phyloP scores from a whole-genome alignment of 2,888 invertebrate species.

The Melipona beecheii region DNA sequence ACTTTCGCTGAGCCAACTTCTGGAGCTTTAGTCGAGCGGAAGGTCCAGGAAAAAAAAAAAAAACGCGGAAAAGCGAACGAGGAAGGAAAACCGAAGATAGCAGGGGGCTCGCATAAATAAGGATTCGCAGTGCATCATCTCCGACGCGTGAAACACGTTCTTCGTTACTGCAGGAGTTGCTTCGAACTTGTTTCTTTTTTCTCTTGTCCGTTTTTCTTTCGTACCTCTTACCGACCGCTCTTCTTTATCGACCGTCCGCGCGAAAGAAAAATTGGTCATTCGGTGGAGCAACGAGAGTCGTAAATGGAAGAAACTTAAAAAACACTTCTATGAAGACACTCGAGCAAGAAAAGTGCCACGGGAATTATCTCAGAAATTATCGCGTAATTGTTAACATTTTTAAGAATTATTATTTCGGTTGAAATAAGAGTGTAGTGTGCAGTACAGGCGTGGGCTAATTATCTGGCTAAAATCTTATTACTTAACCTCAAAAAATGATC shows the following conservation, averaged over 20 bases:
- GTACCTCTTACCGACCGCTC: no score
- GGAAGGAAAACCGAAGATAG: constrained; percentile 52
- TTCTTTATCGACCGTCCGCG: not conserved
- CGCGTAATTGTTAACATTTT: no score
- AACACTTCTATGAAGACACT: no score
- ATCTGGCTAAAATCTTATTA: no score
- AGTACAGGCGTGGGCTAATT: no score
- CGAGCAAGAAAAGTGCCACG: no score
- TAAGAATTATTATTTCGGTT: no score
- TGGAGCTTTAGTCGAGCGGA: not conserved
- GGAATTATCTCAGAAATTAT: no score
- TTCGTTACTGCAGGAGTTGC: constrained; percentile 33
- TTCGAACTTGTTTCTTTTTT: not conserved
- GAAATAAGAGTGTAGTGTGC: no score
- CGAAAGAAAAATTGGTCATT: not conserved
- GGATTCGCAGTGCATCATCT: constrained; percentile 23
- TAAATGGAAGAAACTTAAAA: not conserved
- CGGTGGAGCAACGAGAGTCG: not conserved
- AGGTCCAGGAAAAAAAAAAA: not conserved
- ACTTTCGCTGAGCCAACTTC: constrained; percentile 19
- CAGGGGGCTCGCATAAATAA: constrained; percentile 63
- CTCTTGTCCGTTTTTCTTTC: not conserved
- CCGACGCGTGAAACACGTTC: not conserved
- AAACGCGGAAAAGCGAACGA: not conserved
- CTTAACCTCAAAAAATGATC: no score